A percentile compares a stretch with the other conserved stretches of the same genome.
These are phyloP conservation scores for Xyliphius kryptos DNA, from an alignment of 2,113 vertebrate species.

Conservation along the genomic window DNA sequence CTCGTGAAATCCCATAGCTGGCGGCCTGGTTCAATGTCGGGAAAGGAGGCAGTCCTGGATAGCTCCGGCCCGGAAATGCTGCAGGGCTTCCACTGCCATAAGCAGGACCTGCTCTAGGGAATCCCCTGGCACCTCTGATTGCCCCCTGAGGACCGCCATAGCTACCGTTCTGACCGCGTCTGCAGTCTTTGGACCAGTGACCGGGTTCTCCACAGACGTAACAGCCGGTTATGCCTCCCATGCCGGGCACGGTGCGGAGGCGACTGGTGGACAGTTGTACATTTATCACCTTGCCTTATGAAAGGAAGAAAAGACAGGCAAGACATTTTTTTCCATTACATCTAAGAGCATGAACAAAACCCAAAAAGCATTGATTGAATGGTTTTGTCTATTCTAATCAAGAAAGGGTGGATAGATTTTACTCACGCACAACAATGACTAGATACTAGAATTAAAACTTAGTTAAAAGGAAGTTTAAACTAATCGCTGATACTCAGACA, in stretches of 20 bases:
- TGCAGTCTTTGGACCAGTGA: constrained; percentile 96
- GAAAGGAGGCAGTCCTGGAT: constrained; percentile 32
- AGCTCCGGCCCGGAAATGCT: constrained; percentile 48
- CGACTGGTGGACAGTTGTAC: constrained; percentile 95
- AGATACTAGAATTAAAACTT: too few relatives aligned
- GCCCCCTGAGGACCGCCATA: constrained; percentile 46
- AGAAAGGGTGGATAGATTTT: too few relatives aligned
- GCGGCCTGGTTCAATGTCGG: constrained; percentile 32
- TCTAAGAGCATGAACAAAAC: constrained; percentile 29
- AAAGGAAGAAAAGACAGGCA: constrained; percentile 73
- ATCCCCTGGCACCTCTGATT: constrained; percentile 42
- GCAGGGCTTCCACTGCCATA: constrained; percentile 46
- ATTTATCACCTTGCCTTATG: constrained; percentile 93
- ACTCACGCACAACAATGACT: too few relatives aligned
- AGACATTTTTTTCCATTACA: constrained; percentile 54
- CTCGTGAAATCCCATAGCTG: constrained; percentile 57
- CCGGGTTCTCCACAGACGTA: constrained; percentile 93
- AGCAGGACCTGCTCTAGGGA: constrained; percentile 32
- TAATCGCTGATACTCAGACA: too few relatives aligned
- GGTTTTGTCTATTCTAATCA: too few relatives aligned
- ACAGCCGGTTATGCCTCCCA: constrained; percentile 93
- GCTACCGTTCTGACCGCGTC: constrained; percentile 69
- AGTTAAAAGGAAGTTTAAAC: background rate
- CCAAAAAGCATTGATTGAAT: constrained; percentile 23
- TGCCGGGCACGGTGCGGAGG: constrained; percentile 87